phyloP scores from a whole-genome alignment of 2,888 invertebrate species.

The Lysandra coridon region DNA sequence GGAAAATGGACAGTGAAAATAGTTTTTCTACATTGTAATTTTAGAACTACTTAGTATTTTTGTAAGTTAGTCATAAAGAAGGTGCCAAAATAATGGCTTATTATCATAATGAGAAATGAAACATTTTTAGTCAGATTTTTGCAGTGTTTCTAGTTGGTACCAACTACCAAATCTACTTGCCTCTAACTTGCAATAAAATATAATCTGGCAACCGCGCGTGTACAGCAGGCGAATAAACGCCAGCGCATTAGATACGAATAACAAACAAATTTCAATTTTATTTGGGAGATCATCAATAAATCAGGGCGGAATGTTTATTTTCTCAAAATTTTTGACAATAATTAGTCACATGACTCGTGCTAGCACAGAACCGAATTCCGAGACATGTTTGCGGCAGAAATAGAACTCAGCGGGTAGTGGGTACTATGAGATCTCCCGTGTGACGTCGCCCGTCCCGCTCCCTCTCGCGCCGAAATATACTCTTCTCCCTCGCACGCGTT shows the following conservation, averaged over 20 bases:
- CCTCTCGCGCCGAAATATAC: constrained; percentile 57
- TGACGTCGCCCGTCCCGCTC: constrained; percentile 71
- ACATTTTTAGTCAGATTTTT: not conserved
- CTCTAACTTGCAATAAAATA: not conserved
- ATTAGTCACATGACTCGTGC: constrained; percentile 79
- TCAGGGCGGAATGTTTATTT: constrained; percentile 22
- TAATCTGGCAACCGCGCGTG: not conserved
- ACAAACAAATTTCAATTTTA: constrained; percentile 15
- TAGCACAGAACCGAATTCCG: constrained; percentile 78
- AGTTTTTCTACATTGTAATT: too few relatives aligned
- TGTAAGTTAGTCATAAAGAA: too few relatives aligned
- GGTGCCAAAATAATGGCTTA: too few relatives aligned
- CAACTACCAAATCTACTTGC: not conserved
- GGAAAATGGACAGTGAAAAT: too few relatives aligned
- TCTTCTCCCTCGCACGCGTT: constrained; percentile 67
- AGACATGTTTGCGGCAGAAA: constrained; percentile 79
- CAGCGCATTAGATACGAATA: constrained; percentile 13
- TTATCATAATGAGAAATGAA: too few relatives aligned
- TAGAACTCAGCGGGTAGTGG: constrained; percentile 78
- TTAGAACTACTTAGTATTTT: too few relatives aligned
- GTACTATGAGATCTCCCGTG: constrained; percentile 73
- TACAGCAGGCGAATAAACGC: constrained; percentile 1
- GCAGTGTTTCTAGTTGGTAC: not conserved
- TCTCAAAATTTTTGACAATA: constrained; percentile 54
- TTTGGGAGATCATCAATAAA: constrained; percentile 7